These are phyloP conservation scores for Himalopsyche kuldschensis DNA, from an alignment of 2,888 invertebrate species.

Conservation along the genomic window DNA sequence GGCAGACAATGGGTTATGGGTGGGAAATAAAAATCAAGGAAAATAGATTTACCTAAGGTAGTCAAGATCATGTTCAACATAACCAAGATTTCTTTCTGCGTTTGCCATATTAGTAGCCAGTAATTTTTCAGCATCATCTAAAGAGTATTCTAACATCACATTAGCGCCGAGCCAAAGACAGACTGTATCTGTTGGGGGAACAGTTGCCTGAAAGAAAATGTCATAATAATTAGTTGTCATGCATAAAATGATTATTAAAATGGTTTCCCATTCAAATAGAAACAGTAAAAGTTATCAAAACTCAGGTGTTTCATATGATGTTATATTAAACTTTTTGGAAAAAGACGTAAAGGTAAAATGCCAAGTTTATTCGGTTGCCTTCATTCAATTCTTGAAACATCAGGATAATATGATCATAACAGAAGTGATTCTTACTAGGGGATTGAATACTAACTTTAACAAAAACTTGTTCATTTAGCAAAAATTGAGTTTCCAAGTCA, in stretches of 20 bases:
- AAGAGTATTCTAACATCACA: slow-evolving; percentile 94
- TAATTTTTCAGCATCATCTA: slow-evolving; percentile 86
- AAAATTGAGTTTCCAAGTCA: slow-evolving; percentile 83
- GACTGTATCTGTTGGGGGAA: slow-evolving; percentile 89
- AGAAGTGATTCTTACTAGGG: neutral
- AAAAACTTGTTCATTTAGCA: slow-evolving; percentile 91
- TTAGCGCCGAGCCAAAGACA: slow-evolving; percentile 86
- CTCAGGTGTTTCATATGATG: neutral
- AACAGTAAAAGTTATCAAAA: neutral
- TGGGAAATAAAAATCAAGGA: neutral
- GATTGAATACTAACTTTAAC: slow-evolving; percentile 54
- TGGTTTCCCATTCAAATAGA: neutral
- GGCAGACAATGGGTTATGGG: no score
- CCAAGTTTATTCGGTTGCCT: no score
- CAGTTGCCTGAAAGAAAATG: slow-evolving; percentile 69
- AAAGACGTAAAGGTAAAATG: no score
- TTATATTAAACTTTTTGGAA: no score
- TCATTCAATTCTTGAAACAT: neutral
- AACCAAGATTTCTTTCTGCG: slow-evolving; percentile 79
- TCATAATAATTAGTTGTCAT: neutral
- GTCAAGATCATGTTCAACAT: slow-evolving; percentile 90
- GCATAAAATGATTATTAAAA: neutral
- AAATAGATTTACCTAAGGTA: slow-evolving; percentile 70
- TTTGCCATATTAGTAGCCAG: slow-evolving; percentile 81
- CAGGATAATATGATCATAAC: neutral